Evolutionary conservation across 2,113 vertebrate species (phyloP).

Genomic region (Steatornis caripensis): DNA sequence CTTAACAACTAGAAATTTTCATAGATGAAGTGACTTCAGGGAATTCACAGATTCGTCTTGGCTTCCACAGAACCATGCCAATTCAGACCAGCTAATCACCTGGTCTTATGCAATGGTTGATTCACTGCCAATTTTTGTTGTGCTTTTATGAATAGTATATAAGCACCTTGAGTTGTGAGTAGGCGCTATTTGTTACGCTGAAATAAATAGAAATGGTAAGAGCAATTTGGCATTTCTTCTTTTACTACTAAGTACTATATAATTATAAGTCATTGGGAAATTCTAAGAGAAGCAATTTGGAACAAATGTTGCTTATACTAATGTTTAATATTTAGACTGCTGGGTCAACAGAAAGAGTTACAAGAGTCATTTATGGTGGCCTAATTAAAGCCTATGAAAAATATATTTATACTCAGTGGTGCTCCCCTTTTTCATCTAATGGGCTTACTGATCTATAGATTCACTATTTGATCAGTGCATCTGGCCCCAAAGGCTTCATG

Average conservation of each 20-base stretch:
- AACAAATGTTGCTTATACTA: slow-evolving; percentile 59
- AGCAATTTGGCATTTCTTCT: slow-evolving; percentile 50
- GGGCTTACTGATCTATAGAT: slow-evolving; percentile 56
- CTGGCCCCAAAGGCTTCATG: slow-evolving; percentile 72
- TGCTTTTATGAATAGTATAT: slow-evolving; percentile 10
- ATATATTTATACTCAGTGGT: slow-evolving; percentile 50
- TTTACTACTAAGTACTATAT: slow-evolving; percentile 18
- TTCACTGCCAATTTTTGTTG: background rate
- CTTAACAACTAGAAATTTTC: background rate
- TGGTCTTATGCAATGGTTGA: background rate
- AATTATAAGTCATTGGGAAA: slow-evolving; percentile 61
- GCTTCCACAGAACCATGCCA: background rate
- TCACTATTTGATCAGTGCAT: slow-evolving; percentile 74
- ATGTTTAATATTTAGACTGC: slow-evolving; percentile 73
- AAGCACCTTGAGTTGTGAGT: background rate
- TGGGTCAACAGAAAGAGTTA: slow-evolving; percentile 68
- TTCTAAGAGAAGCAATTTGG: slow-evolving; percentile 65
- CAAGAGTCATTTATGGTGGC: slow-evolving; percentile 53
- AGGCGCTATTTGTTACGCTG: background rate
- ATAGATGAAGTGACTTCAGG: background rate
- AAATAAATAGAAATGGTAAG: slow-evolving; percentile 47
- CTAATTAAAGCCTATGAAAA: slow-evolving; percentile 69
- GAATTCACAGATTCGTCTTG: background rate
- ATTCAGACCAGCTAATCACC: background rate
- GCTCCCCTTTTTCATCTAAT: slow-evolving; percentile 64